Evolutionary conservation across 2,113 vertebrate genomes (phyloP).

Genomic region (Dipodomys stephensi): DNA sequence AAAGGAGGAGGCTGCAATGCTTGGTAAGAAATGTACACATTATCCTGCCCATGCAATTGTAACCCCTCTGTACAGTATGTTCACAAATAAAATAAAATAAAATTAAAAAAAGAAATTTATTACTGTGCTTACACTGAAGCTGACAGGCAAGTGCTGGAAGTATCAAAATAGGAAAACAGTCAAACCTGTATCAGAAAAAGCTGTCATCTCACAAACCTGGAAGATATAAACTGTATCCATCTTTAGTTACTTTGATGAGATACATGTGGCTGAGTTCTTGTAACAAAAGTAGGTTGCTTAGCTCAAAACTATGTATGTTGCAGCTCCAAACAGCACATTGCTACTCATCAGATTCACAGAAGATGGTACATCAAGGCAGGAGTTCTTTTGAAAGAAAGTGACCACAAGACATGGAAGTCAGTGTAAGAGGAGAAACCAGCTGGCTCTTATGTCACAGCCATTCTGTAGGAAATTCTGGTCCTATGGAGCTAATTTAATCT

Average conservation of each 20-base stretch:
- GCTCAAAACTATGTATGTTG: not conserved
- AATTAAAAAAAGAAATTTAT: too few species aligned
- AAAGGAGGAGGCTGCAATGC: too few species aligned
- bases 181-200: not conserved
- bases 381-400: too few species aligned
- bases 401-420: not conserved
- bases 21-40: too few species aligned
- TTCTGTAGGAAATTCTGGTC: too few species aligned
- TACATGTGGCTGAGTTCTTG: not conserved
- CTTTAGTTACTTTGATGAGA: not conserved
- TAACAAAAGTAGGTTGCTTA: not conserved
- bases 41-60: too few species aligned
- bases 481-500: not conserved
- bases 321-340: too few species aligned
- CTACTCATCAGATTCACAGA: too few species aligned
- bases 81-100: too few species aligned
- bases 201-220: not conserved
- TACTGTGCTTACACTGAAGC: too few species aligned
- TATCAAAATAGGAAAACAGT: not conserved
- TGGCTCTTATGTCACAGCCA: not conserved
- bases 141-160: not conserved
- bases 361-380: too few species aligned
- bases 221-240: not conserved
- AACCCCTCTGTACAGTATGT: too few species aligned
- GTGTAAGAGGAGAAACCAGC: accelerated